Percentiles rank a stretch among this genome's conserved stretches.
Evolutionary conservation across 2,113 vertebrate species (phyloP).

Genomic region (Malurus elegans): DNA sequence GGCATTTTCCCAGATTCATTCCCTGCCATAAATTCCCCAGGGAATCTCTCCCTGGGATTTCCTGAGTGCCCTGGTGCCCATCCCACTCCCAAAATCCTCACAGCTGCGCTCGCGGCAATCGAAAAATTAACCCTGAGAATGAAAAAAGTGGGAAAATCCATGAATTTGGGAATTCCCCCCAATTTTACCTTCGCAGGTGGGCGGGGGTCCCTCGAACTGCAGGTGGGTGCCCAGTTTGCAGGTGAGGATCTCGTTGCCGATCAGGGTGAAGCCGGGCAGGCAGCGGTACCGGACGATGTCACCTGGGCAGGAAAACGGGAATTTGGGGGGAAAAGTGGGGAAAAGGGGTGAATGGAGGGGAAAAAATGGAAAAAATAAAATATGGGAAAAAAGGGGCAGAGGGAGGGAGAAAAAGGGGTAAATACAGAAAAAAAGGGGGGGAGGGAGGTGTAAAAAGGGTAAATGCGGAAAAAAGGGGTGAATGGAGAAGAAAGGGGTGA

Average conservation of each 20-base stretch:
- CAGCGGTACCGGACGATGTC: slow-evolving; percentile 92
- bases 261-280: slow-evolving; percentile 89
- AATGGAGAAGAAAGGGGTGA: too few species aligned
- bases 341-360: not conserved
- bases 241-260: slow-evolving; percentile 88
- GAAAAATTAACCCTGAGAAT: not conserved
- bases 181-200: slow-evolving; percentile 88
- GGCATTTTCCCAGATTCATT: too few species aligned
- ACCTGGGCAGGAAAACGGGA: slow-evolving; percentile 67
- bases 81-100: too few species aligned
- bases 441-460: too few species aligned
- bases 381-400: too few species aligned
- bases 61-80: not conserved
- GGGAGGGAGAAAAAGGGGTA: too few species aligned
- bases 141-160: too few species aligned
- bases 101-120: too few species aligned
- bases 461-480: not conserved
- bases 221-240: slow-evolving; percentile 88
- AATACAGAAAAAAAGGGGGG: too few species aligned
- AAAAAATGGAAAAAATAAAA: too few species aligned
- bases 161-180: too few species aligned
- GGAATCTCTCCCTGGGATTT: fast-evolving
- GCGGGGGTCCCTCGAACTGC: slow-evolving; percentile 91
- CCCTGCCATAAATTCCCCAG: not conserved
- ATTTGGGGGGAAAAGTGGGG: not conserved